Evolutionary conservation across 2,113 vertebrate genomes (phyloP), one percentile per base, ranked within the genome.

Genomic region (Xiphorhynchus elegans): DNA sequence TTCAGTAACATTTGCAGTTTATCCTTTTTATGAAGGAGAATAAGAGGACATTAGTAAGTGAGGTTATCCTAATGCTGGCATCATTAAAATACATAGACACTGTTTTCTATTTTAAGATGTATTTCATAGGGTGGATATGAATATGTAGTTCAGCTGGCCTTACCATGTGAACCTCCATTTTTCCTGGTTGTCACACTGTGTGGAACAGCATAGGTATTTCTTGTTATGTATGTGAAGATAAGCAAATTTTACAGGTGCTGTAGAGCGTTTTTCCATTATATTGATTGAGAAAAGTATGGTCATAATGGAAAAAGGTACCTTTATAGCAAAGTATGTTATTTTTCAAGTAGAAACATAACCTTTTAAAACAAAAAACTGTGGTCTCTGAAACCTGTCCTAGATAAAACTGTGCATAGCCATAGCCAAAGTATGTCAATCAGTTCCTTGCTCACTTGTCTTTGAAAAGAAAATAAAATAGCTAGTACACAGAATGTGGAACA

Each of bases 101-200:
- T 29, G 2, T 68, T 84, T 84, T 35, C 17, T 17, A n/a, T 70
- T 78, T 87, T 59, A 24, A 33, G 6, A 1, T 60, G 7, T 56
- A 20, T 70, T 84, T 80, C 17, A 47, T 10, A 46, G 17, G 5
- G 26, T 35, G 9, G 9, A 28, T 73, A 35, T 17, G 13, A 19
- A 50, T 62, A 42, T 12, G 5, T 59, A 90, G 49, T 37, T 87
- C 20, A 60, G 9, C 12, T 50, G 55, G 10, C 1, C 39, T 82
- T 11, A n/a, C 10, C 0, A 0, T 40, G 10, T 25, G 49, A 87
- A 58, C 3, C 5, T 84, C 24, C 3, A 17, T 70, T 84, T 84
- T 84, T 84, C 40, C 56, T 28, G 9, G 8, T 35, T 72, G 26
- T 64, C 31, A 53, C 4, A 60, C 12, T 18, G 8, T 25, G 14